A percentile compares a stretch with the other conserved stretches of the same genome.
Conservation (phyloP, 92 coral and sea anemone genomes). For the Palythoa caribaeorum region DNA sequence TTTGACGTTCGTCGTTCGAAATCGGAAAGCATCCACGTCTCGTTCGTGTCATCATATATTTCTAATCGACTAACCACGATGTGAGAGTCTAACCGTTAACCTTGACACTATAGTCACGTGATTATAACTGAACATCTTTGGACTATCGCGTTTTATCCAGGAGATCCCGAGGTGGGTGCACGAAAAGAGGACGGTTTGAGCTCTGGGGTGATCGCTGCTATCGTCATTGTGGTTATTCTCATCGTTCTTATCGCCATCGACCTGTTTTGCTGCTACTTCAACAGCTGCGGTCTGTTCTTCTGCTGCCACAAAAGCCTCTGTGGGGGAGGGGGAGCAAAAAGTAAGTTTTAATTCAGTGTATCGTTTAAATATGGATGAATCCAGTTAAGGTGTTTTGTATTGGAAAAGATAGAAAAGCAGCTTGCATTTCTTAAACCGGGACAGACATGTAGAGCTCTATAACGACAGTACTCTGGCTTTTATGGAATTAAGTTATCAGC, state of each 20-base stretch:
- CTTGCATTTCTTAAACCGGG: too few species aligned
- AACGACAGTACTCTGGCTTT: too few species aligned
- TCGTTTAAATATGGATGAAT: too few species aligned
- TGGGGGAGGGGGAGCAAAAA: slow-evolving; percentile 45
- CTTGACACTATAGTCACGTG: neutral
- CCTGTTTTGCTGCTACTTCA: slow-evolving; percentile 96
- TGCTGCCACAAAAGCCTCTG: slow-evolving; percentile 79
- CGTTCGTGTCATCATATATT: neutral
- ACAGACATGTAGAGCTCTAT: too few species aligned
- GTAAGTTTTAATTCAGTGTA: slow-evolving; percentile 8
- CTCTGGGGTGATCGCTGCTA: slow-evolving; percentile 92
- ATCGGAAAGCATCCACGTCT: too few species aligned
- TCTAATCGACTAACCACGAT: slow-evolving; percentile 38
- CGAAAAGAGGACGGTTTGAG: slow-evolving; percentile 70
- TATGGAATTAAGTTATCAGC: too few species aligned
- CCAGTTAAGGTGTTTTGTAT: too few species aligned
- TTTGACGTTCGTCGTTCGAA: too few species aligned
- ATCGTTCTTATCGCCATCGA: slow-evolving; percentile 92
- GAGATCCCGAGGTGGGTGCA: slow-evolving; percentile 55
- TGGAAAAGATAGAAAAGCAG: too few species aligned
- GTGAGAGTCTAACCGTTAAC: slow-evolving; percentile 13
- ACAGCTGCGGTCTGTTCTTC: slow-evolving; percentile 88
- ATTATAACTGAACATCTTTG: slow-evolving; percentile 27
- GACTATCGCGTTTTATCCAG: slow-evolving; percentile 45
- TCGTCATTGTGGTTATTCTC: slow-evolving; percentile 86